These are phyloP conservation scores for Corydoras sp. DNA, from an alignment of 2,113 vertebrate genomes.

Conservation along the genomic window DNA sequence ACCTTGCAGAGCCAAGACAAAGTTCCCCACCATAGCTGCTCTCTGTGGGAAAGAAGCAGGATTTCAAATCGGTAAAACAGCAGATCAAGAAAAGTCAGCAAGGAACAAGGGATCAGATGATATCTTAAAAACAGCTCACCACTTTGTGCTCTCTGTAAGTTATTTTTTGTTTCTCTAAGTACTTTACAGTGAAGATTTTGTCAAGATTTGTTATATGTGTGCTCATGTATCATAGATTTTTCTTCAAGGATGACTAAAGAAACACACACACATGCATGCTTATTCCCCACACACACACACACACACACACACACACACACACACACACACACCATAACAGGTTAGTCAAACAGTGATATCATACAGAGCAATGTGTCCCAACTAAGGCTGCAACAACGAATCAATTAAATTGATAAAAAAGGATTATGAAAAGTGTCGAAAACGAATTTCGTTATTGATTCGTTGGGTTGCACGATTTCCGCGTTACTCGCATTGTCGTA, in stretches of 20 bases:
- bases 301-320: constrained; percentile 6
- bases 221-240: constrained; percentile 41
- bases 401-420: too few relatives aligned
- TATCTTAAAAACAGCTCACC: constrained; percentile 55
- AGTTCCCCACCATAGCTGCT: constrained; percentile 52
- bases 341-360: too few relatives aligned
- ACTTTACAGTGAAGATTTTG: constrained; percentile 5
- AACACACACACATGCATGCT: too few relatives aligned
- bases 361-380: too few relatives aligned
- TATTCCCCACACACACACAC: not conserved
- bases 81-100: constrained; percentile 57
- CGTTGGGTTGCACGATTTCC: too few relatives aligned
- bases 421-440: too few relatives aligned
- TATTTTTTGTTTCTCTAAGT: constrained; percentile 69
- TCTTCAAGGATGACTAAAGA: constrained; percentile 54
- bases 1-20: constrained; percentile 21
- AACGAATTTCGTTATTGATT: too few relatives aligned
- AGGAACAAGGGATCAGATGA: constrained; percentile 7
- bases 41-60: constrained; percentile 31
- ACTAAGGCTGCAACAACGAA: too few relatives aligned
- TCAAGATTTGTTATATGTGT: constrained; percentile 20
- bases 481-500: too few relatives aligned
- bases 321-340: not conserved
- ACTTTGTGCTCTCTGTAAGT: constrained; percentile 61
- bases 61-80: constrained; percentile 60